These are phyloP conservation scores for Orthosia gracilis DNA, from an alignment of 2,888 invertebrate genomes.

Conservation along the genomic window DNA sequence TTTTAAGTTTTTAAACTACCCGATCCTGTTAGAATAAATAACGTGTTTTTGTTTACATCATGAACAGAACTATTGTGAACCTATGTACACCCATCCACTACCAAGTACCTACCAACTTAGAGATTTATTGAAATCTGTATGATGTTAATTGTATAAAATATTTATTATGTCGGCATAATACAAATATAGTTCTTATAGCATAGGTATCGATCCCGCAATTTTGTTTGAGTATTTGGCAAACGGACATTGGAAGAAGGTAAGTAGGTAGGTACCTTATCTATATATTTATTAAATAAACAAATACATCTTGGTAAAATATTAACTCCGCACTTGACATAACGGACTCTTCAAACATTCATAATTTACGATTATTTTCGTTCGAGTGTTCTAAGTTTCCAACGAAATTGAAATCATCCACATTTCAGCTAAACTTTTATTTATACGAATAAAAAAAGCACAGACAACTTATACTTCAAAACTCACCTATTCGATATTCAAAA, in stretches of 20 bases:
- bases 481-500: constrained; percentile 41
- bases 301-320: constrained; percentile 32
- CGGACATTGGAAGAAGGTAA: background rate
- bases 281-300: background rate
- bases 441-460: background rate
- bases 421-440: background rate
- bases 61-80: too few relatives aligned
- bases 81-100: too few relatives aligned
- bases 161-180: too few relatives aligned
- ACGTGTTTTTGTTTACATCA: constrained; percentile 36
- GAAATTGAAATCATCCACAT: background rate
- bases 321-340: constrained; percentile 22
- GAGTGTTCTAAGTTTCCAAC: background rate
- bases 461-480: constrained; percentile 17
- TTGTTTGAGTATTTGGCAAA: constrained; percentile 7
- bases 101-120: too few relatives aligned
- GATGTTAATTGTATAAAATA: too few relatives aligned
- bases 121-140: too few relatives aligned
- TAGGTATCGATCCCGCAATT: background rate
- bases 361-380: background rate
- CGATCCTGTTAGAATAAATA: background rate
- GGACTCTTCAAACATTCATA: constrained; percentile 33
- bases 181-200: too few relatives aligned
- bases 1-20: constrained; percentile 34
- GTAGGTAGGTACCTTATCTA: background rate